Conservation (phyloP, 2,797 vertebrate genomes). For the Heliangelus exortis region DNA sequence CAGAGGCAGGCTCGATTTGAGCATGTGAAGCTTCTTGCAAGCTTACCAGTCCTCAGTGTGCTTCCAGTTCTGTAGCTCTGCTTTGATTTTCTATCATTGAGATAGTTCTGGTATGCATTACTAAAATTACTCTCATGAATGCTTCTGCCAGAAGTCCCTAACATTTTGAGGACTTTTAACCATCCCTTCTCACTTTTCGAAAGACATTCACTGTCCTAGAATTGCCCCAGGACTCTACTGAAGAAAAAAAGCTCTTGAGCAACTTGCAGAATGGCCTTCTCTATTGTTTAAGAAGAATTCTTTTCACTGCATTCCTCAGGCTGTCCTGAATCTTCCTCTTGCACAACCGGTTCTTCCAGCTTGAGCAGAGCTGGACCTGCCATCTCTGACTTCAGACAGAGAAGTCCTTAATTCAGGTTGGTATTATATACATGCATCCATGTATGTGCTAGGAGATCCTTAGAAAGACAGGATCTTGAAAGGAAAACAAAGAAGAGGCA, state of each 20-base stretch:
- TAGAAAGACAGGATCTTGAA: background rate
- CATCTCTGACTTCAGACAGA: background rate
- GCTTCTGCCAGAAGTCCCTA: background rate
- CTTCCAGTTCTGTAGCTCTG: background rate
- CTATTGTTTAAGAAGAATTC: constrained; percentile 41
- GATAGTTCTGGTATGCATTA: background rate
- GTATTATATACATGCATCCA: background rate
- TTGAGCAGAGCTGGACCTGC: background rate
- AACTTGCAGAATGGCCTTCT: background rate
- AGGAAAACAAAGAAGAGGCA: background rate
- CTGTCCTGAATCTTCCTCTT: constrained; percentile 37
- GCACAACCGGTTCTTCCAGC: constrained; percentile 48
- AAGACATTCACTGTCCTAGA: background rate
- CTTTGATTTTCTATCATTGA: background rate
- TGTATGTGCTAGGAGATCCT: accelerated
- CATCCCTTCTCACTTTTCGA: background rate
- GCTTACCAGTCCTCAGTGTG: background rate
- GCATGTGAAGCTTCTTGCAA: background rate
- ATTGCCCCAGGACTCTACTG: background rate
- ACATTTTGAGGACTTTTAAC: background rate
- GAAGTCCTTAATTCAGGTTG: background rate
- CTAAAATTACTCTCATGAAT: background rate
- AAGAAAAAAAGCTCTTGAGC: constrained; percentile 52
- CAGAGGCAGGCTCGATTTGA: background rate
- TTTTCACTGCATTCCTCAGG: constrained; percentile 28